phyloP scores from a whole-genome alignment of 2,888 invertebrate genomes.

The Tenthredo notha region DNA sequence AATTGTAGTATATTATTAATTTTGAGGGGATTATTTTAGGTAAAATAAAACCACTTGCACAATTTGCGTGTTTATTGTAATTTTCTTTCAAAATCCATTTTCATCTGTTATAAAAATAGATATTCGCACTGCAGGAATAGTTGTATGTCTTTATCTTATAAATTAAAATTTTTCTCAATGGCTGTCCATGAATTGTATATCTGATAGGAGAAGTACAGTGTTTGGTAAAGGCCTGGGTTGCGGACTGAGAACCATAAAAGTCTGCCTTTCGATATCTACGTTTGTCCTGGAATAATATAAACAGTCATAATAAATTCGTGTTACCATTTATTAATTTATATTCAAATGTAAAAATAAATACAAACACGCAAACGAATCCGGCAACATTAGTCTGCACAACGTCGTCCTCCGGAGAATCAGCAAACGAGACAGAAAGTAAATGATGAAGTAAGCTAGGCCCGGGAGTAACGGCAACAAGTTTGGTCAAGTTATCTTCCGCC shows the following conservation, averaged over 20 bases:
- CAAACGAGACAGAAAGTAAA: constrained; percentile 93
- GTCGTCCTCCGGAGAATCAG: constrained; percentile 90
- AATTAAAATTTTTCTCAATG: constrained; percentile 79
- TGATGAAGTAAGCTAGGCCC: constrained; percentile 91
- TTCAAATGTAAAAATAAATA: constrained; percentile 64
- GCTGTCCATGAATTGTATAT: constrained; percentile 97
- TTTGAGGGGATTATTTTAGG: background rate
- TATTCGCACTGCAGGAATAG: background rate
- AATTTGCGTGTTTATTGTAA: background rate
- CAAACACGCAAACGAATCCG: constrained; percentile 96
- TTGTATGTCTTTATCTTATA: background rate
- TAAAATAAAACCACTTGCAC: background rate
- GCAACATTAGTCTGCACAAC: constrained; percentile 93
- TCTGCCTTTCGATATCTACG: constrained; percentile 93
- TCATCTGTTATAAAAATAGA: constrained; percentile 19
- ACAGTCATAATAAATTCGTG: constrained; percentile 42
- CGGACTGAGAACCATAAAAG: constrained; percentile 94
- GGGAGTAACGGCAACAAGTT: constrained; percentile 90
- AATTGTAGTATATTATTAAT: background rate
- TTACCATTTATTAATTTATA: background rate
- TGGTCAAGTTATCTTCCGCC: constrained; percentile 93
- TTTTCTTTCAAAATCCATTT: background rate
- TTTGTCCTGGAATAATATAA: constrained; percentile 85
- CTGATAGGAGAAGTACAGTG: constrained; percentile 91
- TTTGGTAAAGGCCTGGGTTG: constrained; percentile 96